Evolutionary conservation across 2,888 invertebrate genomes (phyloP), one percentile per base, ranked within the genome.

Genomic region (Amphipyra tragopoginis): DNA sequence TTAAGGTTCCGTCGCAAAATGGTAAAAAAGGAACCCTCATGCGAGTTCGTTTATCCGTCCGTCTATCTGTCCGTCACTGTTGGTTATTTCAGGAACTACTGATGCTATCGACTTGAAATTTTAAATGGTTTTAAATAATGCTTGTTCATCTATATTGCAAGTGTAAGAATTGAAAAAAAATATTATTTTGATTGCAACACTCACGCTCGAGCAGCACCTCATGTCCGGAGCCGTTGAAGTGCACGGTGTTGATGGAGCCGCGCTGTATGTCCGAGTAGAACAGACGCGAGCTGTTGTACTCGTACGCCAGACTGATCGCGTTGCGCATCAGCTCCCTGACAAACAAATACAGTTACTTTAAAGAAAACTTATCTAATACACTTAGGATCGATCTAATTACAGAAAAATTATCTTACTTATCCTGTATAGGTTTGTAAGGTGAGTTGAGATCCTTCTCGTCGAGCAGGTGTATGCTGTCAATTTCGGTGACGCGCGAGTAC

Each of bases 261-360:
- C 97, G 95, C 87, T 98, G 98, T 68, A 98, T 98, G 90, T 98
- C 98, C 0, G 98, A 98, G 93, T 98, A 98, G 93, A 97, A 98
- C 50, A 98, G 93, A 51, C 96, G 93, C 75, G 96, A 95, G 36
- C 93, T 92, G 62, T 93, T 90, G 90, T 97, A 98, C 92, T 98
- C 97, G 90, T 97, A 98, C 1, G 97, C 96, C 54, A 98, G 94
- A 21, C 97, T 98, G 81, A 98, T 98, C 8, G 97, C 98, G 92
- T 98, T 98, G 59, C 97, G 95, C 96, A 98, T 97, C 80, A 96
- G 91, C 5, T 96, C 96, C 66, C 96, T 94, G 82, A 29, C 21
- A 21, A 21, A 21, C 21, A 21, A 21, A 21, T 21, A 3, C 2
- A 21, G 21, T 21, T 3, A 21, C 3, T 21, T 21, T 21, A 21